Evolutionary conservation across 2,888 invertebrate species (phyloP).

Genomic region (Synergus laeviventris): DNA sequence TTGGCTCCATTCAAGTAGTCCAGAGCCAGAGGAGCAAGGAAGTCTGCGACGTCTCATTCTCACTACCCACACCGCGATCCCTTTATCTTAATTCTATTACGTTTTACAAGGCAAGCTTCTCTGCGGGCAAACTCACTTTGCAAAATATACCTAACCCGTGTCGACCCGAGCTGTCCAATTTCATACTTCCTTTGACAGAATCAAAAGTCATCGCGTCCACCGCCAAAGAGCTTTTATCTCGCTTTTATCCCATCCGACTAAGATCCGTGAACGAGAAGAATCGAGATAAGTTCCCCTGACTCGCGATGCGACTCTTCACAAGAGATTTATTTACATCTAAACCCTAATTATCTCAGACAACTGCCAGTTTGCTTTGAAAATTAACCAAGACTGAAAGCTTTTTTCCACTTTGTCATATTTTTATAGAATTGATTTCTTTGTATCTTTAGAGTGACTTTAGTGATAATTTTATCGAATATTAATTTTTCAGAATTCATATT

Average conservation of each 20-base stretch:
- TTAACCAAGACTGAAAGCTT: neutral
- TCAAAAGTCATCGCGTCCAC: conserved; percentile 38
- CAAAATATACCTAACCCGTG: conserved; percentile 37
- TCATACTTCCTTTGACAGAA: conserved; percentile 40
- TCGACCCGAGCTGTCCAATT: conserved; percentile 34
- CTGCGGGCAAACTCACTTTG: conserved; percentile 40
- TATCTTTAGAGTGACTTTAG: no score
- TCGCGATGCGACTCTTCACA: conserved; percentile 29
- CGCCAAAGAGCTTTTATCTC: conserved; percentile 35
- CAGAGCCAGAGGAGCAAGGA: conserved; percentile 24
- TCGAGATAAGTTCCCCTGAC: conserved; percentile 21
- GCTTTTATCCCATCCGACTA: conserved; percentile 30
- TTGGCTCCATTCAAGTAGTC: conserved; percentile 33
- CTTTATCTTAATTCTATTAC: conserved; percentile 67
- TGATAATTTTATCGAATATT: no score
- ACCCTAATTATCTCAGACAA: conserved; percentile 18
- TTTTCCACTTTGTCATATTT: neutral
- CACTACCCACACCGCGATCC: conserved; percentile 44
- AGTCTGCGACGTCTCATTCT: conserved; percentile 35
- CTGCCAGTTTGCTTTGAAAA: neutral
- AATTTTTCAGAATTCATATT: no score
- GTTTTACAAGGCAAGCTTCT: conserved; percentile 55
- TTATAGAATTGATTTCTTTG: neutral
- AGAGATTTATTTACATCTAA: conserved; percentile 20
- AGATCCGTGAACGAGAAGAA: conserved; percentile 34